phyloP scores from a whole-genome alignment of 1,140 invertebrate genomes.

The Drosophila parabipectinata region DNA sequence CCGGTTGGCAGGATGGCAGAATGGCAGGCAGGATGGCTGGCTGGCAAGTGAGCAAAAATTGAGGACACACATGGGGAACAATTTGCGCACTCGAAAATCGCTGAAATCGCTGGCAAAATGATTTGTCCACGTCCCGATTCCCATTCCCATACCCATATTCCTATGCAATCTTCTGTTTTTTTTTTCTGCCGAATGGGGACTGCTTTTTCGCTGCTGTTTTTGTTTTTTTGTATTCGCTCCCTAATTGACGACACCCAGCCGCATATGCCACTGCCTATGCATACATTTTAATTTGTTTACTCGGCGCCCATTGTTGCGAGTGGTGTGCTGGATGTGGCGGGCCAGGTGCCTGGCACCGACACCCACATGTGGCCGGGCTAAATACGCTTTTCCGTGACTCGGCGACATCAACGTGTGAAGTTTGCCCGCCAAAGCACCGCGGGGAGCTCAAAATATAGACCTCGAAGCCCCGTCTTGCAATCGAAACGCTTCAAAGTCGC shows the following conservation, averaged over 20 bases:
- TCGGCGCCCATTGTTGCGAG: conserved; percentile 66
- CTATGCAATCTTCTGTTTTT: conserved; percentile 65
- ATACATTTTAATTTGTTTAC: conserved; percentile 80
- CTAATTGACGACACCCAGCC: conserved; percentile 57
- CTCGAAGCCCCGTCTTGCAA: conserved; percentile 15
- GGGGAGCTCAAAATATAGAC: conserved; percentile 9
- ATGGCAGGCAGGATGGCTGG: conserved; percentile 5
- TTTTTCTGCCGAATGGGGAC: neutral
- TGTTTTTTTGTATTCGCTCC: conserved; percentile 24
- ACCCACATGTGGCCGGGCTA: conserved; percentile 45
- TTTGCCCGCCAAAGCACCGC: neutral
- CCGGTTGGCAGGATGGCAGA: conserved; percentile 8
- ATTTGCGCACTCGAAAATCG: conserved; percentile 60
- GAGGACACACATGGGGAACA: conserved; percentile 59
- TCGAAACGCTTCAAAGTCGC: conserved; percentile 12
- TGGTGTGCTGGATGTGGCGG: conserved; percentile 16
- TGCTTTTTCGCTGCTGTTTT: neutral
- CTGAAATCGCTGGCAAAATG: conserved; percentile 64
- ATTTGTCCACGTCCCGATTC: conserved; percentile 44
- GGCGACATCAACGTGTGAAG: conserved; percentile 64
- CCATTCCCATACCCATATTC: neutral
- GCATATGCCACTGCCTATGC: conserved; percentile 53
- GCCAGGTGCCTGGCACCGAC: conserved; percentile 47
- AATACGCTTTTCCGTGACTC: conserved; percentile 77
- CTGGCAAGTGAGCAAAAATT: conserved; percentile 56